Base-by-base conservation (phyloP, 2,113 vertebrate genomes). In the Actenoides lindsayi region DNA sequence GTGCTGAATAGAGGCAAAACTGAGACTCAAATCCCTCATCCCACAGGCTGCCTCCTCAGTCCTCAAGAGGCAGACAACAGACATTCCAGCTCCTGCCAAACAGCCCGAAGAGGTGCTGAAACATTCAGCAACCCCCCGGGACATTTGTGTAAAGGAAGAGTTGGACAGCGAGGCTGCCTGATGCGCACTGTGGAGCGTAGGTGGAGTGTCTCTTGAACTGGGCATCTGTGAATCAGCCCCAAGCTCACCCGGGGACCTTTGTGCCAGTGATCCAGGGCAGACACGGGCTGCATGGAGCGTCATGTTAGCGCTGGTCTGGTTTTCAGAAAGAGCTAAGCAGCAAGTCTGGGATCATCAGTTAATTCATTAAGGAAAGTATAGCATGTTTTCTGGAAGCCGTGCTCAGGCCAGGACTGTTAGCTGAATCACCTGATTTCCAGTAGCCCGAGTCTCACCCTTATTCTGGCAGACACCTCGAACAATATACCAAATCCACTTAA, bases 1-100 rank as follows among this genome's bases (percentile, higher is more conserved):
- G 96, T 94, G 92, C 88, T 96, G 92, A 91, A 91, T 8, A 78
- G 56, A 81, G 30, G 64, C 83, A 96, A 96, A 96, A 86, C n/a
- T 39, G 69, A 88, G 85, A 56, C 76, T 83, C 42, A 31, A 69
- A 46, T 27, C 46, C 69, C 59, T 82, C 60, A 57, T 73, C 27
- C 57, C 87, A 87, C 16, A 13, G 48, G 44, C 91, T 96, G 74
- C 84, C 65, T 79, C 67, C 91, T 68, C 82, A 53, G 41, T 11
- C 39, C 83, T 21, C 25, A 41, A 16, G 60, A 56, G 44, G 64
- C 64, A 90, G 90, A 93, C 59, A 80, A 70, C 93, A 86, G 56
- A 59, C 83, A 81, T 89, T 86, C 85, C 76, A 89, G 79, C 46
- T 89, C 74, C 88, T 64, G 75, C 77, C 31, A 85, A 82, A 80